Evolutionary conservation across 37 sponge, comb jelly and placozoan species (phyloP).

Genomic region (Axinella damicornis): DNA sequence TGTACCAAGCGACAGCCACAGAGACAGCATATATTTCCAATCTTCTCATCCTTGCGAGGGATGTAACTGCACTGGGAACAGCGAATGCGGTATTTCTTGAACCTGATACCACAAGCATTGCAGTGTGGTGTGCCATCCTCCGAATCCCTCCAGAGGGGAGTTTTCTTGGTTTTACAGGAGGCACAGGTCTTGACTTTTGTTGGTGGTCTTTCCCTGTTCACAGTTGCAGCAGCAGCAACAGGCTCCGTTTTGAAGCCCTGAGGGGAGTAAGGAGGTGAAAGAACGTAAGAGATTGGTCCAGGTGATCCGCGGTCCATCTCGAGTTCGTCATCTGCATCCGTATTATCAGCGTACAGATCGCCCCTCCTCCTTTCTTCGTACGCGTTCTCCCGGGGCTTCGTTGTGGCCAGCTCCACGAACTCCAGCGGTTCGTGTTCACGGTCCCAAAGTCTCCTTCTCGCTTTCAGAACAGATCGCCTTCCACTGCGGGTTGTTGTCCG

Average conservation of each 20-base stretch:
- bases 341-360: neutral
- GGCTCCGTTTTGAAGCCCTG: too few relatives aligned
- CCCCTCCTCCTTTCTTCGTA: neutral
- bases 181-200: slow-evolving; percentile 70
- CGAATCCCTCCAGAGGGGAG: slow-evolving; percentile 85
- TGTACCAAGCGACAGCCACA: slow-evolving; percentile 51
- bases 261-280: slow-evolving; percentile 54
- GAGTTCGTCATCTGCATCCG: slow-evolving; percentile 46
- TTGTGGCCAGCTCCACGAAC: neutral
- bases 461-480: neutral
- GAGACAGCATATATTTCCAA: slow-evolving; percentile 45
- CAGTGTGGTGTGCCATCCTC: slow-evolving; percentile 89
- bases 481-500: neutral
- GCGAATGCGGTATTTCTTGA: slow-evolving; percentile 72
- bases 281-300: neutral
- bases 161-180: slow-evolving; percentile 84
- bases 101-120: slow-evolving; percentile 89
- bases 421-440: slow-evolving; percentile 20
- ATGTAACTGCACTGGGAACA: slow-evolving; percentile 73
- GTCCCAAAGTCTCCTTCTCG: slow-evolving; percentile 34
- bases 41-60: slow-evolving; percentile 81
- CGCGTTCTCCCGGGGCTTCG: neutral
- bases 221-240: too few relatives aligned
- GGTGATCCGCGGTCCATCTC: slow-evolving; percentile 2
- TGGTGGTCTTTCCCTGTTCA: too few relatives aligned